phyloP scores from a whole-genome alignment of 1,140 invertebrate species.

The Stenopsyche tienmushanensis region DNA sequence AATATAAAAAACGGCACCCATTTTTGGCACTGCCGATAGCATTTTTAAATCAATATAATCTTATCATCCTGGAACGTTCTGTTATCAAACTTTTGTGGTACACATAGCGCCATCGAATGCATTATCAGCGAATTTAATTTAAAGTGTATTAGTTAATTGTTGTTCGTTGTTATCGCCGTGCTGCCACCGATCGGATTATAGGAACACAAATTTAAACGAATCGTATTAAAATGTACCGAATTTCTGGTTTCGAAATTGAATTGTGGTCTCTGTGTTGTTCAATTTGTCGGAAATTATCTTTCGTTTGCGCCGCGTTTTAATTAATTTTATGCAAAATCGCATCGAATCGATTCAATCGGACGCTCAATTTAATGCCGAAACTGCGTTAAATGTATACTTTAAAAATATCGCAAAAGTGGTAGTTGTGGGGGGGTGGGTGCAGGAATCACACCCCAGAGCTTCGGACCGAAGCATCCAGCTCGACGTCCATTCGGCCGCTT shows the following conservation, averaged over 20 bases:
- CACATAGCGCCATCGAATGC: neutral
- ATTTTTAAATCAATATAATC: too few species aligned
- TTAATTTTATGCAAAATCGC: neutral
- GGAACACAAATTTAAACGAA: neutral
- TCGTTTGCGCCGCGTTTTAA: neutral
- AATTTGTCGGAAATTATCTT: neutral
- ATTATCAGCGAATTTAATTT: neutral
- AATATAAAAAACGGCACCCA: too few species aligned
- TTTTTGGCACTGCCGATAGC: too few species aligned
- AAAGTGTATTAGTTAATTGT: neutral
- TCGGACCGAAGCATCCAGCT: neutral
- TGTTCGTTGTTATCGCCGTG: neutral
- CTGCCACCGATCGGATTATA: too few species aligned
- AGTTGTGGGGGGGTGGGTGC: neutral
- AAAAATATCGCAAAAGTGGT: neutral
- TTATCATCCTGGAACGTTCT: too few species aligned
- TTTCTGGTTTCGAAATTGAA: neutral
- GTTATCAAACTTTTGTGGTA: too few species aligned
- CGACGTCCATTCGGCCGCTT: conserved; percentile 25
- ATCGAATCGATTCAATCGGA: neutral
- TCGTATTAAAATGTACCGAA: neutral
- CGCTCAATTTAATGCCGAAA: neutral
- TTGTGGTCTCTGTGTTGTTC: neutral
- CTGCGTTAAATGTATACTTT: neutral
- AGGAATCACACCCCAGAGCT: neutral